phyloP scores from a whole-genome alignment of 1,140 invertebrate genomes.

The Frieseomelitta varia region DNA sequence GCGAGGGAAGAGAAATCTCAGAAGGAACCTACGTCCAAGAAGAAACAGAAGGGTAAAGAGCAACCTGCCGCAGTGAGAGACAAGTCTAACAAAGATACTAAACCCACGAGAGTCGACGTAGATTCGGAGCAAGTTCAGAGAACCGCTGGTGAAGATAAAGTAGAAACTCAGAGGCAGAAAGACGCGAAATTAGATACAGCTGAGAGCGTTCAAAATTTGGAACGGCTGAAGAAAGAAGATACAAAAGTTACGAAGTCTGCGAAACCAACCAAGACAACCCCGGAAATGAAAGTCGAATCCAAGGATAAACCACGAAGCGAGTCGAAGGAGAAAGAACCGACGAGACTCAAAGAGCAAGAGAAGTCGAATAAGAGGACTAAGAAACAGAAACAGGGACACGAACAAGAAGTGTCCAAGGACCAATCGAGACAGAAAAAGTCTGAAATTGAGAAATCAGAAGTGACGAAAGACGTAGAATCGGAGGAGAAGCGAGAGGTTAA shows the following conservation, averaged over 20 bases:
- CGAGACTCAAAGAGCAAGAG: background rate
- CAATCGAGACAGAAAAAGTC: background rate
- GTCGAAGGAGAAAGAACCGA: background rate
- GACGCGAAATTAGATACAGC: background rate
- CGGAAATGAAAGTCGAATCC: background rate
- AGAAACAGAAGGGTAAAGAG: conserved; percentile 31
- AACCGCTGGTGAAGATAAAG: background rate
- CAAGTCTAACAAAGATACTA: conserved; percentile 3
- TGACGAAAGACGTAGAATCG: background rate
- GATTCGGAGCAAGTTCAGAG: background rate
- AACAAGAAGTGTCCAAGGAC: background rate
- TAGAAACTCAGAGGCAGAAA: background rate
- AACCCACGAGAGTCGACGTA: background rate
- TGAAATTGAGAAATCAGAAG: background rate
- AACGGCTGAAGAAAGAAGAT: background rate
- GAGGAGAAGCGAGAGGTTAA: background rate
- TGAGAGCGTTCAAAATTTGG: background rate
- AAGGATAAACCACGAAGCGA: conserved; percentile 16
- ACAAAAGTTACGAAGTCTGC: background rate
- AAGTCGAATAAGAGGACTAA: conserved; percentile 7
- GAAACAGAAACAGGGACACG: conserved; percentile 8
- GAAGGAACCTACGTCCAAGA: conserved; percentile 11
- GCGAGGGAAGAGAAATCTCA: conserved; percentile 34
- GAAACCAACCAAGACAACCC: background rate
- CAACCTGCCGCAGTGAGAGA: background rate